A percentile compares a stretch with the other conserved stretches of the same genome.
Conservation (phyloP, 2,888 invertebrate species). For the Diarsia dahlii region DNA sequence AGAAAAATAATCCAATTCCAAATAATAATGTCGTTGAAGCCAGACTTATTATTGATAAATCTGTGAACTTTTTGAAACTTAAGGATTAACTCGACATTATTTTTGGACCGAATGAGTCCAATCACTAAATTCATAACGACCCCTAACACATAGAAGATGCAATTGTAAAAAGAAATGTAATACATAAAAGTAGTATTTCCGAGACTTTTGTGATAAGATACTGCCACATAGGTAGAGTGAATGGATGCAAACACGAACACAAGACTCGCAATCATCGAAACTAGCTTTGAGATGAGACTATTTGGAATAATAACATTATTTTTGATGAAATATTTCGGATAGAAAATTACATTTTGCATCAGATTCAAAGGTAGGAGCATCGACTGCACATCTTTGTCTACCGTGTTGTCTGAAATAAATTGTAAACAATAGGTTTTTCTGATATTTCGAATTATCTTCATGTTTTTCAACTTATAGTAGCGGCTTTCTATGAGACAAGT, state of each 20-base stretch:
- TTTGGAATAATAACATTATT: conserved; percentile 27
- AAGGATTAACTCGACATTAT: background rate
- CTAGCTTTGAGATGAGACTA: background rate
- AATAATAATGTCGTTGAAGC: background rate
- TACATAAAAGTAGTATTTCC: no score
- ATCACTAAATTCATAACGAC: background rate
- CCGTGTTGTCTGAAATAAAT: background rate
- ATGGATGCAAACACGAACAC: background rate
- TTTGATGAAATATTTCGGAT: conserved; percentile 46
- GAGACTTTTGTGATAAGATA: background rate
- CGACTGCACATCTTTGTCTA: conserved; percentile 34
- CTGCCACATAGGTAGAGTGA: background rate
- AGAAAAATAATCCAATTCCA: conserved; percentile 41
- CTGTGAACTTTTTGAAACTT: conserved; percentile 35
- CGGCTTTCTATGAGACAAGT: background rate
- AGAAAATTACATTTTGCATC: conserved; percentile 33
- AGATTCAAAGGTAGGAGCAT: conserved; percentile 45
- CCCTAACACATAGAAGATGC: background rate
- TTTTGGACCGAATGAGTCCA: background rate
- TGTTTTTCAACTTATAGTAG: background rate
- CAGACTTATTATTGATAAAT: conserved; percentile 13
- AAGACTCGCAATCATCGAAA: conserved; percentile 25
- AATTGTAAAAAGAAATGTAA: background rate
- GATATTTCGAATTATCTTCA: background rate
- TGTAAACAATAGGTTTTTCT: background rate